Base-by-base conservation (phyloP, 2,797 vertebrate species). In the Psittacula derbiana region DNA sequence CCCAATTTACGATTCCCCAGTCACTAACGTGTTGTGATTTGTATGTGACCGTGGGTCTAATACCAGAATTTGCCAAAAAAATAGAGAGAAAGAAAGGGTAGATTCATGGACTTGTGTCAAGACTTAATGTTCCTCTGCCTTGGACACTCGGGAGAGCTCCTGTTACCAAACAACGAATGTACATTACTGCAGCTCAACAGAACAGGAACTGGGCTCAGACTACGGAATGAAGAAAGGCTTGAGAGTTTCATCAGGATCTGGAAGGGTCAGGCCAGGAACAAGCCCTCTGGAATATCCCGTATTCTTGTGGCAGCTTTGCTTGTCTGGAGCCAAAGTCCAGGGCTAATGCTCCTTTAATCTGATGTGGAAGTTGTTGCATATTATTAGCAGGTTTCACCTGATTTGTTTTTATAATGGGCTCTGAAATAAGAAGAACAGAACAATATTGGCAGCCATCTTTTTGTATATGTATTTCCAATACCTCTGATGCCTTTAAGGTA, bases 1-100 rank as follows among this genome's bases (percentile, higher is more conserved):
- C 80, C 92, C 88, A 91, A 82, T 82, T 88, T 85, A 70, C 3
- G 36, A 41, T 92, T 96, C 90, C 86, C 90, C 49, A 40, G 80
- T 82, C 74, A n/a, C 38, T 75, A 58, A 38, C 6, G 0, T 71
- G 64, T 12, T 25, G 11, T 31, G 60, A 47, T 79, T 80, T 40
- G 67, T 91, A 76, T 2, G 6, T 91, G 88, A 69, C 67, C 49
- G 12, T 74, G 91, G 71, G 55, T 85, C 84, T 61, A 49, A 80
- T 8, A 25, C 16, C 36, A 21, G 20, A 7, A 80, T 70, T 70
- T 70, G 23, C 49, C 49, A 64, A 27, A n/a, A 11, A 30, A 12
- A n/a, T 17, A 8, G 3, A 50, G 5, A 66, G 27, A 74, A 16
- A 53, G 50, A 57, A 83, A 83, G 65, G 60, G 86, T 93, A 53